phyloP scores from a whole-genome alignment of 35 echinoderm and acorn worm genomes.

The Lytechinus pictus region DNA sequence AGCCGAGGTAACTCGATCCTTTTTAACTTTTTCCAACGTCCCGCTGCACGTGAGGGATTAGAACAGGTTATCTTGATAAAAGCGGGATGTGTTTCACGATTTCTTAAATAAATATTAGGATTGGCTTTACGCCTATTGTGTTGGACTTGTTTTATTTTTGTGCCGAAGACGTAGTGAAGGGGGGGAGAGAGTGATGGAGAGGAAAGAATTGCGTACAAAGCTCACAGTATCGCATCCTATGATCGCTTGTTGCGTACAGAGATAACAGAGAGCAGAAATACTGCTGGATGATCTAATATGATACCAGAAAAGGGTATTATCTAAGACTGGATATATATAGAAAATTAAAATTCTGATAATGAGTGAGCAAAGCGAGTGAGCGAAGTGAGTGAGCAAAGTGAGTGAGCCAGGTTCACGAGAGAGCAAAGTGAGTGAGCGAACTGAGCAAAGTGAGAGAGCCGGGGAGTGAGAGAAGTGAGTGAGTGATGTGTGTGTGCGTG shows the following conservation, averaged over 20 bases:
- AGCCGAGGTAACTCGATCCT: neutral
- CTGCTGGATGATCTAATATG: neutral
- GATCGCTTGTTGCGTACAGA: neutral
- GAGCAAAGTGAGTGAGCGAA: no score
- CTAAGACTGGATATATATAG: no score
- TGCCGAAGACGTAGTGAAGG: neutral
- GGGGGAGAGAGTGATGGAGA: neutral
- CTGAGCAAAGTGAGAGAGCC: no score
- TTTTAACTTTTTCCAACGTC: neutral
- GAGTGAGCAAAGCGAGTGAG: no score
- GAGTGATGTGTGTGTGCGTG: no score
- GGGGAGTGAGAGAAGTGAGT: no score
- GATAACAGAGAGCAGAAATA: neutral
- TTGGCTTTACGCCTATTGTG: constrained; percentile 19
- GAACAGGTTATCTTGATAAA: neutral
- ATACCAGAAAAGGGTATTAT: no score
- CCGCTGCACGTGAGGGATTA: constrained; percentile 11
- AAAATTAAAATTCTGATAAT: no score
- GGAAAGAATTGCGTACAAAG: neutral
- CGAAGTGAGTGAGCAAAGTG: no score
- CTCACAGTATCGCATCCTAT: constrained; percentile 14
- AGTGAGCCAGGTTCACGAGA: no score
- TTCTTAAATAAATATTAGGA: constrained; percentile 33
- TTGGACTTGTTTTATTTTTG: neutral
- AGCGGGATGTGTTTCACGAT: constrained; percentile 20